Conservation (phyloP, 2,797 vertebrate species). For the Galago senegalensis region DNA sequence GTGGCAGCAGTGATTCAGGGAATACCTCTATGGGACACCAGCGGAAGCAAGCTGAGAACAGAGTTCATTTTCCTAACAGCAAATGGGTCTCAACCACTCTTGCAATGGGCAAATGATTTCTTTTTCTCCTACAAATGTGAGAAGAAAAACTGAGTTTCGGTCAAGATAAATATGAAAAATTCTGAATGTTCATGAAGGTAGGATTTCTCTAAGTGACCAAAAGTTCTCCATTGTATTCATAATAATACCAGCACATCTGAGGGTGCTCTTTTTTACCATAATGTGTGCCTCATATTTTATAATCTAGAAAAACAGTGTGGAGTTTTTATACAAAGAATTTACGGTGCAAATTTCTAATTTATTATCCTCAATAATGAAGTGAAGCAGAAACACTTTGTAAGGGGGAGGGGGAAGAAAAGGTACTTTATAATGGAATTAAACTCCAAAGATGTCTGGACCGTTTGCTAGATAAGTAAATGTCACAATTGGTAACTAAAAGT, state of each 20-base stretch:
- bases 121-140: not conserved
- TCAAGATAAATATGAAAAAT: not conserved
- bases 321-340: not conserved
- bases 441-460: not conserved
- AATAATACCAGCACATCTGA: not conserved
- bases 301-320: not conserved
- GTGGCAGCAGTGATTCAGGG: conserved; percentile 82
- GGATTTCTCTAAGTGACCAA: not conserved
- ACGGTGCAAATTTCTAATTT: not conserved
- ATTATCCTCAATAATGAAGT: not conserved
- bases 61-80: not conserved
- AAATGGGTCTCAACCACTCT: not conserved
- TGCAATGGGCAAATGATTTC: not conserved
- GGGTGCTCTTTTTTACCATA: not conserved
- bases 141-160: not conserved
- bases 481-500: not conserved
- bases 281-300: rapidly evolving
- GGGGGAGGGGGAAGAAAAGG: not conserved
- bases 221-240: not conserved
- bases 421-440: not conserved
- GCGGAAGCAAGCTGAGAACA: not conserved
- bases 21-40: not conserved
- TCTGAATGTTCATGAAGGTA: conserved; percentile 9
- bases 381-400: not conserved
- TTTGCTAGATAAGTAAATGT: conserved; percentile 58